Base-by-base conservation (phyloP, 2,888 invertebrate species). In the Scaptomyza flava region DNA sequence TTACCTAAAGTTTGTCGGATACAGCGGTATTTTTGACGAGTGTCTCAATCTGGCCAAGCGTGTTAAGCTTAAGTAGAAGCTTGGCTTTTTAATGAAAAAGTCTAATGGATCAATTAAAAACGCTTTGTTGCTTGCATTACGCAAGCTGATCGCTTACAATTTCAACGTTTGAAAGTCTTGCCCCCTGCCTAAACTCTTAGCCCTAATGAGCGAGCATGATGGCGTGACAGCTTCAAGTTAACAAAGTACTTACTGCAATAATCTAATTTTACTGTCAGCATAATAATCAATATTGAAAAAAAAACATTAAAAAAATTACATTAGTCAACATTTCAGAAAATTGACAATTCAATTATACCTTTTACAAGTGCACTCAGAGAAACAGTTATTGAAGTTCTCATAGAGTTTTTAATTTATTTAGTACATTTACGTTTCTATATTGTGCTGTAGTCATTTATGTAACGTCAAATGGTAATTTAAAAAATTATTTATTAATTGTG, bases 61-160 rank as follows among this genome's bases (percentile, higher is more conserved):
- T 36, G 50, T 20, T 27, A 33, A 60, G 43, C 42, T 17, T 17
- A 17, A 17, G 36, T 59, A 42, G n/a, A 23, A 45, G 23, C 27
- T 46, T 42, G 64, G 61, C 17, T 61, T 62, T 56, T 56, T 72
- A 80, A 77, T 77, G 54, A 61, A 63, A 47, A 56, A n/a, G 31
- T 47, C 68, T 77, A 74, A 79, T 77, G 62, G 56, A 64, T 79
- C 56, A 81, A 81, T 77, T 74, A 81, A 48, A 53, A 20, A 20
- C 30, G 14, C 11, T 59, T 54, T 52, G 36, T 23, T 46, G 14
- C n/a, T 33, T 38, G 6, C 43, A 53, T 59, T 52, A 53, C n/a
- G 17, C 36, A 20, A 30, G 27, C 38, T 36, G 43, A 50, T 52
- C 42, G 33, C 12, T 45, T 46, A 20, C 33, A 5, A 67, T 53